Base-by-base conservation (phyloP, 1,140 invertebrate species). In the Lineus longissimus region DNA sequence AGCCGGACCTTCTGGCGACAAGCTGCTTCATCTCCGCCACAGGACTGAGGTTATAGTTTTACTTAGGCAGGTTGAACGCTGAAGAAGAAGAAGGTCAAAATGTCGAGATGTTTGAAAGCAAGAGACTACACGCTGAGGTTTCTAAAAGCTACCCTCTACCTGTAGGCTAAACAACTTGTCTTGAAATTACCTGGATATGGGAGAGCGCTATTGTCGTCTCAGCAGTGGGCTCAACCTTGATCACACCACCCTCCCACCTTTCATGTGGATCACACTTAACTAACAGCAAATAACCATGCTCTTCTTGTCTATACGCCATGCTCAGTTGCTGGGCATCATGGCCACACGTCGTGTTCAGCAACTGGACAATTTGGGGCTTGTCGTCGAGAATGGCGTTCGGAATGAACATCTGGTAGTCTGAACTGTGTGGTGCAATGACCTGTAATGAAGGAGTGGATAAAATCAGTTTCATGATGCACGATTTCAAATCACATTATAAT, bases 181-280 rank as follows among this genome's bases (percentile, higher is more conserved):
- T n/a, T 7, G 33, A 7, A 65, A 62, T 59, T 62, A 82, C 81
- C 71, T 79, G 73, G 54, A 84, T 77, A 62, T 83, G 80, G 25
- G 81, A 83, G 13, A 83, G 72, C 54, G 81, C 81, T 55, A 84
- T 83, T 31, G 82, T 80, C 9, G 79, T 82, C 66, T 84, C 82
- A 27, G 83, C 82, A 23, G 82, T 83, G 6, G 81, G 78, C 60
- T 83, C 81, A 9, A 85, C 76, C 45, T 73, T 63, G 7, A 84
- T 71, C 29, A 67, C 71, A 47, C 68, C 25, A 1, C 81, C 81
- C 43, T 65, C 54, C 83, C 83, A 80, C 29, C 74, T 74, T 11
- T 40, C 55, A 1, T 70, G 69, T 2, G 64, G 63, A 9, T 74
- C 72, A 68, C 76, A 79, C 6, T 72, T 62, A 57, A 82, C 71